Base-by-base conservation (phyloP, 2,797 vertebrate species). In the Hypotaenidia okinawae region DNA sequence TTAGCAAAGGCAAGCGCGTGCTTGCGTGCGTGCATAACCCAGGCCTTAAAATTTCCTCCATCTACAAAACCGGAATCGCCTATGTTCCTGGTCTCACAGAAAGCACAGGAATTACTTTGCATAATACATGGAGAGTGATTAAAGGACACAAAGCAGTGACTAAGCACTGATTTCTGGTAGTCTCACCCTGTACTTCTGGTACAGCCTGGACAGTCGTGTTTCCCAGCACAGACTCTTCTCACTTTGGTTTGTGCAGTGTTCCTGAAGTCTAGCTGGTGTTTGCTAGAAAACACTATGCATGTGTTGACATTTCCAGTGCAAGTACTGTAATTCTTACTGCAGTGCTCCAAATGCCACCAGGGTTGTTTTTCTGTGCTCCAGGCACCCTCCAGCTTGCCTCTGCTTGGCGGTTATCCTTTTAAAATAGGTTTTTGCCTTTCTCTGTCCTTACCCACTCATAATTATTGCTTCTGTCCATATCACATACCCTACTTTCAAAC, bases 291-390 rank as follows among this genome's bases (percentile, higher is more conserved):
- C 35, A 64, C 51, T 63, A 22, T 14, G 27, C 39, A n/a, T 37
- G 32, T 41, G 32, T 52, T 93, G 83, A 68, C 67, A 79, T 96
- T 95, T 90, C 89, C 57, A 73, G n/a, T 52, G 30, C 64, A n/a
- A 61, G 57, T 68, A 74, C 49, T 81, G n/a, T 84, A 73, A 45
- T 52, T 87, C 52, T 74, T 82, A 68, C 66, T 84, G 24, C 37
- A 73, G 68, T 39, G 45, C 58, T 87, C 76, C 63, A 84, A 90
- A 89, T 85, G 88, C 28, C 74, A 82, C 43, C 17, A 10, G 28
- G 3, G 49, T 27, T 86, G 83, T 35, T 90, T 72, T 68, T 67
- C 64, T 72, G 49, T 7, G 4, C 33, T 55, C 37, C 37, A 51
- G 51, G 58, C 93, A 41, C 49, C 37, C 66, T 63, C 28, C 45